A percentile compares a stretch with the other conserved stretches of the same genome.
Evolutionary conservation across 2,888 invertebrate species (phyloP).

Genomic region (Acronicta alni): DNA sequence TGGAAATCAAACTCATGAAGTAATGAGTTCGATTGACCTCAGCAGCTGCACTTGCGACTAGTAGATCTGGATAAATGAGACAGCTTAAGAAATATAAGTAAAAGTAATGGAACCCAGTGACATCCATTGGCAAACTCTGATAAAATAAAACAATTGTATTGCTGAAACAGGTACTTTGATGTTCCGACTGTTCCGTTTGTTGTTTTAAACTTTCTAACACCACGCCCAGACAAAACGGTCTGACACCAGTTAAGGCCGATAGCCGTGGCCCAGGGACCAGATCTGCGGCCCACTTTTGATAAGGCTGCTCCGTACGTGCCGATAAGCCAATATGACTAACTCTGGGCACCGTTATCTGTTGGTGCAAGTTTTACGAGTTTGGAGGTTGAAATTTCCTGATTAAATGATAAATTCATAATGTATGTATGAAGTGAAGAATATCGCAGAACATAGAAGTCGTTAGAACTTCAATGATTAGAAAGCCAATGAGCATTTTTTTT

Average conservation of each 20-base stretch:
- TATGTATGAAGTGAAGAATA: too few species aligned
- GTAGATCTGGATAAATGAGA: too few species aligned
- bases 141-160: neutral
- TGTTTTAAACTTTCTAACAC: constrained; percentile 12
- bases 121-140: neutral
- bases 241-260: constrained; percentile 22
- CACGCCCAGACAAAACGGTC: constrained; percentile 16
- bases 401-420: too few species aligned
- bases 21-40: too few species aligned
- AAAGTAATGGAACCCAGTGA: too few species aligned
- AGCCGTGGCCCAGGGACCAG: constrained; percentile 36
- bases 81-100: too few species aligned
- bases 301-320: constrained; percentile 68
- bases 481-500: too few species aligned
- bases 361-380: constrained; percentile 30
- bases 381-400: neutral
- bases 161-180: neutral
- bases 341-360: constrained; percentile 49
- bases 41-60: too few species aligned
- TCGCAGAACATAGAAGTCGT: too few species aligned
- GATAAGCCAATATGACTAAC: constrained; percentile 68
- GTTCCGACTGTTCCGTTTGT: neutral
- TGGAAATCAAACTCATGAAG: too few species aligned
- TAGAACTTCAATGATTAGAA: too few species aligned
- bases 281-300: constrained; percentile 66